Conservation (phyloP, 2,113 vertebrate genomes). For the Spermophilus dauricus region DNA sequence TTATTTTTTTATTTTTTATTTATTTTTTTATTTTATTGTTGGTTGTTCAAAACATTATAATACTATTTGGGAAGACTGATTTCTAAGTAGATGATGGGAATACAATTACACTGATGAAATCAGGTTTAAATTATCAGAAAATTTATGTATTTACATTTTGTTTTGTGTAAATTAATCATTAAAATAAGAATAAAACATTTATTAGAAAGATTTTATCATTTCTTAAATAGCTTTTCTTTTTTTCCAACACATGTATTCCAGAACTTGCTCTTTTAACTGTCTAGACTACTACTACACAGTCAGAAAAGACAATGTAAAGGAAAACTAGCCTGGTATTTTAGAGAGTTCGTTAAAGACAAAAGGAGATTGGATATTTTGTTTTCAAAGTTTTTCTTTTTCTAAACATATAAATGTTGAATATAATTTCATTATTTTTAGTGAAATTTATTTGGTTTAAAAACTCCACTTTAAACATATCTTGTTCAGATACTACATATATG, state of each 20-base stretch:
- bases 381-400: conserved; percentile 26
- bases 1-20: too few relatives aligned
- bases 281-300: neutral
- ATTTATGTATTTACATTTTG: conserved; percentile 73
- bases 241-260: too few relatives aligned
- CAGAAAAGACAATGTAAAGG: neutral
- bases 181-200: conserved; percentile 55
- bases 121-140: conserved; percentile 72
- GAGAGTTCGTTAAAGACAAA: neutral
- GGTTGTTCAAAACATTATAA: too few relatives aligned
- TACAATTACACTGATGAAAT: conserved; percentile 73
- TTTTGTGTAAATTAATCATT: conserved; percentile 71
- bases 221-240: conserved; percentile 20
- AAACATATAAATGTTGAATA: neutral
- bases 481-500: neutral
- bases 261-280: neutral
- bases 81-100: conserved; percentile 69
- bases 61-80: conserved; percentile 70
- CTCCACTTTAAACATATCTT: neutral
- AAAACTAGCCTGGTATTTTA: neutral
- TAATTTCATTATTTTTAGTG: neutral
- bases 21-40: too few relatives aligned
- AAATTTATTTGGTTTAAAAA: neutral
- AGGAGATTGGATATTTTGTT: neutral
- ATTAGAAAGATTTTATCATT: neutral